phyloP scores from a whole-genome alignment of 2,113 vertebrate genomes.

The Turnix velox region DNA sequence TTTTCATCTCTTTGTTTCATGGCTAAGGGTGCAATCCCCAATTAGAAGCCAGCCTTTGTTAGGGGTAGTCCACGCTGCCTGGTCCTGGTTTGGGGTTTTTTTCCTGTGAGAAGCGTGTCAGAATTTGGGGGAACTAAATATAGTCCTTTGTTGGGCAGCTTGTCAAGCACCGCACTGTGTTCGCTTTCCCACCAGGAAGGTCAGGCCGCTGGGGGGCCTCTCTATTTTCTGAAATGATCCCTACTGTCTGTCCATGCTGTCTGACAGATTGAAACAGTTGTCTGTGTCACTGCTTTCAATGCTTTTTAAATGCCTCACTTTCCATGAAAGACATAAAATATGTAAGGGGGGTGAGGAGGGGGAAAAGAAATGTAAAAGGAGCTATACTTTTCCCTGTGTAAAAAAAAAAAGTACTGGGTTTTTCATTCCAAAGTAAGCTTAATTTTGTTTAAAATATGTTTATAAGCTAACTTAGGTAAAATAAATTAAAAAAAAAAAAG shows the following conservation, averaged over 20 bases:
- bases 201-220: slow-evolving; percentile 72
- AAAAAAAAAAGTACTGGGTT: background rate
- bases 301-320: slow-evolving; percentile 64
- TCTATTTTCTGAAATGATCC: slow-evolving; percentile 74
- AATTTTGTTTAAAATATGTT: slow-evolving; percentile 46
- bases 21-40: background rate
- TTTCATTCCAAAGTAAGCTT: slow-evolving; percentile 44
- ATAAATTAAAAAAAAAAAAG: background rate
- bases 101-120: slow-evolving; percentile 76
- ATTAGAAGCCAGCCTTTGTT: slow-evolving; percentile 56
- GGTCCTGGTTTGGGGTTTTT: slow-evolving; percentile 46
- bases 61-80: background rate
- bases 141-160: slow-evolving; percentile 74
- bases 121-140: slow-evolving; percentile 71
- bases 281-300: slow-evolving; percentile 70
- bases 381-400: background rate
- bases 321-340: slow-evolving; percentile 43
- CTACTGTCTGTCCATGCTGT: slow-evolving; percentile 73
- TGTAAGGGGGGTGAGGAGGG: background rate
- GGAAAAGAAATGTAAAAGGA: background rate
- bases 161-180: slow-evolving; percentile 68
- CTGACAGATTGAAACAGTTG: slow-evolving; percentile 80
- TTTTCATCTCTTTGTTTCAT: background rate
- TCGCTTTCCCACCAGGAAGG: slow-evolving; percentile 81
- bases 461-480: background rate